These are phyloP conservation scores for Ptychochromis oligacanthus DNA, from an alignment of 2,113 vertebrate genomes.

Conservation along the genomic window DNA sequence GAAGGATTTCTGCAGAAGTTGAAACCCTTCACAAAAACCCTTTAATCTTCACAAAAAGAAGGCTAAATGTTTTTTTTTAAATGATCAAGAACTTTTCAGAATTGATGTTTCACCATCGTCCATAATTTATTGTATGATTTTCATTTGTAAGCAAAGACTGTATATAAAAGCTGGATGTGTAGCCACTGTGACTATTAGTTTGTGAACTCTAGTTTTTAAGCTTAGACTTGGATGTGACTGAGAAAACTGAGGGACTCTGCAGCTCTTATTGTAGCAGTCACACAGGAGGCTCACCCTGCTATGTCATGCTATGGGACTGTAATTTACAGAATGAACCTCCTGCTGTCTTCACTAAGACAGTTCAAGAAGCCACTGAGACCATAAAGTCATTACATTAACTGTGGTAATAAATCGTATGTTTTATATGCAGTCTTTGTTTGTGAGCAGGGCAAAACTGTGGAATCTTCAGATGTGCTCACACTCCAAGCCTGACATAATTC, in stretches of 20 bases:
- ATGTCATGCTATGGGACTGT: not conserved
- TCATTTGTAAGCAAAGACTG: not conserved
- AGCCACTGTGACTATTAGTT: not conserved
- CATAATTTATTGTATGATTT: not conserved
- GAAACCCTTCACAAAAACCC: too few relatives aligned
- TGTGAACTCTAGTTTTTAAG: not conserved
- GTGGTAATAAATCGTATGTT: not conserved
- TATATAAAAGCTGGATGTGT: not conserved
- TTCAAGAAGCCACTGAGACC: not conserved
- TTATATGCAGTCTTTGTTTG: not conserved
- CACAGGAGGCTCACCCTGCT: not conserved
- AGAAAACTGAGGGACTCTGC: not conserved
- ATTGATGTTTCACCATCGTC: accelerated
- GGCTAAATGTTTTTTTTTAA: too few relatives aligned
- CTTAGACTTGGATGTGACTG: too few relatives aligned
- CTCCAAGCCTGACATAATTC: not conserved
- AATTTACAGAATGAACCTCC: not conserved
- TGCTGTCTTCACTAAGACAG: not conserved
- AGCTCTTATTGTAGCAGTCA: accelerated
- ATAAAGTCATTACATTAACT: not conserved
- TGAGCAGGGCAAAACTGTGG: accelerated
- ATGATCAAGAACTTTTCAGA: not conserved
- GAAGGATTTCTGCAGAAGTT: too few relatives aligned
- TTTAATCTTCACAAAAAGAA: too few relatives aligned
- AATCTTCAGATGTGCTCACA: not conserved